Evolutionary conservation across 2,113 vertebrate genomes (phyloP).

Genomic region (Bujurquina vittata): DNA sequence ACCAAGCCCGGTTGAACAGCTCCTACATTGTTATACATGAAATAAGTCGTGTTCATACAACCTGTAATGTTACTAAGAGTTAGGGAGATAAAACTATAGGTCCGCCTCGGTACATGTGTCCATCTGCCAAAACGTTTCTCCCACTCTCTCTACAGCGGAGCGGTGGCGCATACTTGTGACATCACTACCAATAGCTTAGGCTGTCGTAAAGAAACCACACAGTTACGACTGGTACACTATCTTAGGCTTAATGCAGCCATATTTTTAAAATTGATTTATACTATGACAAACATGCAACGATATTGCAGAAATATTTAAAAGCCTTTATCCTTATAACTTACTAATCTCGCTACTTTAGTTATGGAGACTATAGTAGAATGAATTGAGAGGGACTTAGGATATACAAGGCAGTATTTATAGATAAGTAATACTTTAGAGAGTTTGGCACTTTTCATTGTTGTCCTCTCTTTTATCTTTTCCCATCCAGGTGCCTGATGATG

Average conservation of each 20-base stretch:
- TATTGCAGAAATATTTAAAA: slow-evolving; percentile 11
- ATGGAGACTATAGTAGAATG: not conserved
- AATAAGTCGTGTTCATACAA: too few species aligned
- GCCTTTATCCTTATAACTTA: slow-evolving; percentile 4
- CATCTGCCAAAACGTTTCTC: too few species aligned
- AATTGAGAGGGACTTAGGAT: not conserved
- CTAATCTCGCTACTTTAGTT: slow-evolving; percentile 10
- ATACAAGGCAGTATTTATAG: not conserved
- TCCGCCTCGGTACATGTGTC: too few species aligned
- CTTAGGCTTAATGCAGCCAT: slow-evolving; percentile 20
- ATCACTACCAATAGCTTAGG: too few species aligned
- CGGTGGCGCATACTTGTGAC: too few species aligned
- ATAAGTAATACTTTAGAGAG: not conserved
- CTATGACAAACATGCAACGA: slow-evolving; percentile 9
- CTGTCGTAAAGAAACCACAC: too few species aligned
- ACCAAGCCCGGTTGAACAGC: too few species aligned
- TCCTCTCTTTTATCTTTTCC: slow-evolving; percentile 4
- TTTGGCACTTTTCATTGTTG: not conserved
- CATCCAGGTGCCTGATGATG: slow-evolving; percentile 91
- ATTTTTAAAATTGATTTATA: slow-evolving; percentile 10
- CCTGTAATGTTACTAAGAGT: too few species aligned
- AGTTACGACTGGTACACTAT: too few species aligned
- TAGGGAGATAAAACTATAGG: too few species aligned
- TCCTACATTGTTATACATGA: too few species aligned
- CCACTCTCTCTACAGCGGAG: too few species aligned